A percentile compares a stretch with the other conserved stretches of the same genome.
These are phyloP conservation scores for Prinia subflava DNA, from an alignment of 2,113 vertebrate genomes.

Conservation along the genomic window DNA sequence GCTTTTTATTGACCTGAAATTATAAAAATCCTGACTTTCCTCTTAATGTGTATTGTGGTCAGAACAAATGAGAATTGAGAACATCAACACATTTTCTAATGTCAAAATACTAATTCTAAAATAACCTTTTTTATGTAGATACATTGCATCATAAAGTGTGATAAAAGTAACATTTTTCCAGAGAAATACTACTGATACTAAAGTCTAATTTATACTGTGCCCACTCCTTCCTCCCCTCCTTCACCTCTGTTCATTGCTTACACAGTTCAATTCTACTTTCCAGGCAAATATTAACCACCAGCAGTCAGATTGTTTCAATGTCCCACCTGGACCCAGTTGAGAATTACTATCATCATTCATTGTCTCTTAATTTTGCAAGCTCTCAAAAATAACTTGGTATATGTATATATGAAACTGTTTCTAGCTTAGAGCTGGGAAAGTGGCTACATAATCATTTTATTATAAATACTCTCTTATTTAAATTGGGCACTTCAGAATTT, in stretches of 20 bases:
- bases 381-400: not conserved
- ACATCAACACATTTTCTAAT: not conserved
- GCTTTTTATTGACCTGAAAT: not conserved
- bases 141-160: not conserved
- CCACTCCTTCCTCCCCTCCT: not conserved
- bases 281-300: not conserved
- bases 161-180: not conserved
- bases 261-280: not conserved
- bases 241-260: not conserved
- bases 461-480: not conserved
- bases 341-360: not conserved
- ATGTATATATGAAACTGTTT: not conserved
- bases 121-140: not conserved
- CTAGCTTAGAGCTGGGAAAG: not conserved
- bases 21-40: not conserved
- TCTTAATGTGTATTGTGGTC: not conserved
- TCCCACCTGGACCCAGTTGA: not conserved
- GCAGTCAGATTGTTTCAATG: not conserved
- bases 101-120: not conserved
- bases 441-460: not conserved
- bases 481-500: not conserved
- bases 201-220: not conserved
- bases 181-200: not conserved
- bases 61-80: not conserved
- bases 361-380: not conserved